Base-by-base conservation (phyloP, 2,888 invertebrate genomes). In the Cacoxenus indagator region DNA sequence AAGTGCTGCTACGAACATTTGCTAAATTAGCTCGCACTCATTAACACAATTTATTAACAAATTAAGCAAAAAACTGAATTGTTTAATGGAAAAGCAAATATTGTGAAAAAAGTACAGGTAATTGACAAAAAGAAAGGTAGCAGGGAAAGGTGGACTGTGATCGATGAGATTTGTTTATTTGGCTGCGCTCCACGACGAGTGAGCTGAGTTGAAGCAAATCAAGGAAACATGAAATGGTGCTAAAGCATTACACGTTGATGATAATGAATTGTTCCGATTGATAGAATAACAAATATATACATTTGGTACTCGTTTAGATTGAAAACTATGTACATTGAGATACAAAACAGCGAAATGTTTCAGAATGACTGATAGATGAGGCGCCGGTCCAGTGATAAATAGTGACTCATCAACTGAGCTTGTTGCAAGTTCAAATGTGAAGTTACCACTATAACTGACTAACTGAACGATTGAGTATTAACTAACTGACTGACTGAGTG, bases 241-340 rank as follows among this genome's bases (percentile, higher is more conserved):
- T 55, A 26, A 24, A n/a, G n/a, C n/a, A n/a, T n/a, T n/a, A n/a
- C n/a, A n/a, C 26, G 55, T 26, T 55, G 55, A 55, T 55, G 55
- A 75, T 79, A 79, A 79, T 83, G 76, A 79, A 83, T 83, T 73
- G 79, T 77, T 83, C 83, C 80, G 83, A 73, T 73, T 43, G 24
- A 29, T n/a, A 31, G 68, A 70, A 68, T 51, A 73, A 67, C 66
- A 71, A 65, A 65, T 57, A 43, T 37, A 59, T 59, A 37, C 14
- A 57, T 26, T 54, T 22, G n/a, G 2, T 54, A 54, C 54, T 24
- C 26, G 26, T 24, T 24, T 54, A 54, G 26, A 8, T 24, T 24
- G 37, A 37, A 22, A 5, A 19, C 19, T 19, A 54, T 54, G 54
- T 26, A 54, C 51, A 22, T 19, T 26, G 0, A 57, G 17, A 55